These are phyloP conservation scores for Zapornia atra DNA, from an alignment of 2,113 vertebrate species.

Conservation along the genomic window DNA sequence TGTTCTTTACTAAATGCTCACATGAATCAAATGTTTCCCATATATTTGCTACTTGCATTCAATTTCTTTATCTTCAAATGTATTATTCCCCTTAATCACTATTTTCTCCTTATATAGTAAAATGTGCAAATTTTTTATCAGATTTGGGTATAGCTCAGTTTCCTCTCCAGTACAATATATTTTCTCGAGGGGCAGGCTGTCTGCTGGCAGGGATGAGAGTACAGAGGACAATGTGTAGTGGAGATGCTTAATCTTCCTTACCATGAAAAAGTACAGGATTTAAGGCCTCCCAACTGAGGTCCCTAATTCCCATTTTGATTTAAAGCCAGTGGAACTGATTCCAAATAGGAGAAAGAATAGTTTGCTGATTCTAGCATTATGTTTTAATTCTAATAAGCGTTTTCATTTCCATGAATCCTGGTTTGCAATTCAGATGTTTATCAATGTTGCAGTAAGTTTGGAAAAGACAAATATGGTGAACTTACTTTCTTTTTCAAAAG, in stretches of 20 bases:
- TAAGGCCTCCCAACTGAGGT: not conserved
- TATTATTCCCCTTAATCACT: not conserved
- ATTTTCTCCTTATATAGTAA: not conserved
- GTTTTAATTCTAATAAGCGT: not conserved
- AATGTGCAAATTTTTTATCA: not conserved
- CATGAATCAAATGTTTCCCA: not conserved
- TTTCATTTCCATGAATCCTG: not conserved
- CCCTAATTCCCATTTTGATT: not conserved
- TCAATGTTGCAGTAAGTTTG: not conserved
- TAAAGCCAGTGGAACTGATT: not conserved
- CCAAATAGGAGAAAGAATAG: not conserved
- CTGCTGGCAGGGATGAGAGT: not conserved
- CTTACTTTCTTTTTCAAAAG: constrained; percentile 2
- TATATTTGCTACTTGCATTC: not conserved
- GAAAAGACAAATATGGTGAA: not conserved
- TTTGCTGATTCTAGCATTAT: not conserved
- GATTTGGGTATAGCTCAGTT: not conserved
- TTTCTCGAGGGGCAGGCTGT: not conserved
- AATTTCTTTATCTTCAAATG: not conserved
- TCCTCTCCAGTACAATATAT: not conserved
- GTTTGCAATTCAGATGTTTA: not conserved
- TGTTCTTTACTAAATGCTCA: not conserved
- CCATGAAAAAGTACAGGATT: not conserved
- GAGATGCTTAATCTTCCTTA: not conserved
- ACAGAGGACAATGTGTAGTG: not conserved